These are phyloP conservation scores for Panagrolaimus sp. DNA, from an alignment of 1,140 invertebrate species.

Conservation along the genomic window DNA sequence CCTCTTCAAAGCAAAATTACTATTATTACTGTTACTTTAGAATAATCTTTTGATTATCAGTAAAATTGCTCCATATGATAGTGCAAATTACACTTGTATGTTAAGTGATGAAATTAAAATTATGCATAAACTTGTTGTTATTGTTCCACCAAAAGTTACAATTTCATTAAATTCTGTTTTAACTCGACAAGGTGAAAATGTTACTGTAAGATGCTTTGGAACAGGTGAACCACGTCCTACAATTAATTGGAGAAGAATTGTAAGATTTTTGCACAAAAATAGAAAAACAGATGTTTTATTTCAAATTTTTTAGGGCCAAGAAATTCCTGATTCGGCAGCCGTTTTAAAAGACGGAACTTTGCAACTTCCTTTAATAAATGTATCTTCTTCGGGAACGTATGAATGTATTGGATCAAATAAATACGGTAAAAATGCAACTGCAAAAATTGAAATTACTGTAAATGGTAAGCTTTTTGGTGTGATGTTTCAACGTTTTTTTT, in stretches of 20 bases:
- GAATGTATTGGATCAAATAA: not conserved
- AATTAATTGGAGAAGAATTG: slow-evolving; percentile 1
- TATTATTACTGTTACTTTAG: not conserved
- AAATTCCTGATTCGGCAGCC: too few species aligned
- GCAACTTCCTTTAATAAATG: too few species aligned
- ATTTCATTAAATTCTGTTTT: not conserved
- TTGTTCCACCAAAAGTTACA: not conserved
- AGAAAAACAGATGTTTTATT: not conserved
- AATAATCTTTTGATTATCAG: not conserved
- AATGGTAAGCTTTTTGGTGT: too few species aligned
- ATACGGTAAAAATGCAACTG: not conserved
- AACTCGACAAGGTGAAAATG: not conserved
- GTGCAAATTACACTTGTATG: slow-evolving; percentile 3
- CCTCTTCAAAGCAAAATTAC: not conserved
- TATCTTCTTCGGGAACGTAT: too few species aligned
- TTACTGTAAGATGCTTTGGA: not conserved
- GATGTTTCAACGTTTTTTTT: too few species aligned
- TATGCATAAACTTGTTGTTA: slow-evolving; percentile 1
- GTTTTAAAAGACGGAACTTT: too few species aligned
- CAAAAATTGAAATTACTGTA: too few species aligned
- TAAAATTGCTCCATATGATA: not conserved
- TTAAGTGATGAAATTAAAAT: not conserved
- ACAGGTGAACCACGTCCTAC: not conserved
- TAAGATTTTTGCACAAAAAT: not conserved
- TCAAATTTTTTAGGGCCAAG: too few species aligned